Evolutionary conservation across 2,888 invertebrate genomes (phyloP), one percentile per base, ranked within the genome.

Genomic region (Macrosoma leucophasiata): DNA sequence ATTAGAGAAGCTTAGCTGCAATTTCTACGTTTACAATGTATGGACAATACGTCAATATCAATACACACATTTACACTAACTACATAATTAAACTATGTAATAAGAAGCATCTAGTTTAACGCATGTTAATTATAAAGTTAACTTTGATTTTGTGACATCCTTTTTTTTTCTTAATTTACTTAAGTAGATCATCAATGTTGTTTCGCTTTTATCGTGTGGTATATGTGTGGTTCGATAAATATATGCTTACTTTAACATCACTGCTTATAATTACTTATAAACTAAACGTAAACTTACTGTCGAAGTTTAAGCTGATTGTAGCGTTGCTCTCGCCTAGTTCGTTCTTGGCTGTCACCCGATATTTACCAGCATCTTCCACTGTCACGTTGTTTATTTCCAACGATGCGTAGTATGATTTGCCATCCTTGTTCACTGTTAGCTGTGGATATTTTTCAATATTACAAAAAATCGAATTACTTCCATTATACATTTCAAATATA

Each of bases 261-360:
- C n/a, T n/a, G n/a, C n/a, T n/a, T n/a, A n/a, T n/a, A n/a, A n/a
- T n/a, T n/a, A n/a, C n/a, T n/a, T n/a, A n/a, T n/a, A n/a, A n/a
- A n/a, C n/a, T n/a, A n/a, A n/a, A n/a, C n/a, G 25, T 22, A 18
- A 64, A 93, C 96, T 95, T 89, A 97, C 97, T 97, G 91, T 96
- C 96, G 87, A 97, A 96, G 87, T 97, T 97, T 62, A 97, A 91
- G 86, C 96, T 96, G 82, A 97, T 96, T 47, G 96, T 96, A 44
- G 96, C 96, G 78, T 96, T 96, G 74, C 96, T 96, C 84, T 98
- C 97, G 73, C 98, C 98, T 62, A 97, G 90, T 85, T 97, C 96
- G 87, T 97, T 98, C 87, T 97, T 97, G 62, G 96, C 96, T 62
- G 94, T 96, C 62, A 97, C 96, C 87, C 95, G 93, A 86, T 96